Base-by-base conservation (phyloP, 2,888 invertebrate genomes). In the Pachymerium ferrugineum region DNA sequence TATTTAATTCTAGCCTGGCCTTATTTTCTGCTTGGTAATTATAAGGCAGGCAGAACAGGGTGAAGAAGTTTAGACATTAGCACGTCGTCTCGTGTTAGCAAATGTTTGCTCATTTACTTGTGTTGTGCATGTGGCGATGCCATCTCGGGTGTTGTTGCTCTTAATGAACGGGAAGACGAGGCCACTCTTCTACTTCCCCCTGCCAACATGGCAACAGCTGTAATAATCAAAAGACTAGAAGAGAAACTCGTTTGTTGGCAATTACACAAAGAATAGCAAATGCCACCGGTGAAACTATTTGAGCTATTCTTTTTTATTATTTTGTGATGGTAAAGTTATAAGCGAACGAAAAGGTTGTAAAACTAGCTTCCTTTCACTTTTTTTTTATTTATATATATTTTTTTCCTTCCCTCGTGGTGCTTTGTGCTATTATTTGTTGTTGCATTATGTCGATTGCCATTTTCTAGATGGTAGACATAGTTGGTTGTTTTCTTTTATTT, bases 131-230 rank as follows among this genome's bases (percentile, higher is more conserved):
- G 47, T 47, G 47, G 47, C 47, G 47, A 8, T 47, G 47, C 47
- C 47, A 47, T 47, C 47, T 47, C 47, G 47, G 47, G 47, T 47
- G n/a, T n/a, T 16, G 47, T 47, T 47, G 47, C 47, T 47, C 47
- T 47, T 47, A 47, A 47, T 47, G 47, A 47, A 47, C 16, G 47
- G 19, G 47, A 47, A 47, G 47, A 47, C 16, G 19, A 47, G 47
- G 19, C 47, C 47, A 47, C 19, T 47, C 47, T 47, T 8, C 19
- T 47, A 47, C n/a, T n/a, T n/a, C n/a, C n/a, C n/a, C n/a, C n/a
- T n/a, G n/a, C n/a, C n/a, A n/a, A n/a, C 47, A 47, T 47, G 47
- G 47, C 47, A 47, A 47, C 47, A 47, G 47, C 47, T 47, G 47
- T 47, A 47, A 47, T 47, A 47, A 47, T 47, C 47, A 47, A 47